These are phyloP conservation scores for Orchesella cincta DNA, from an alignment of 1,140 invertebrate genomes.

Conservation along the genomic window DNA sequence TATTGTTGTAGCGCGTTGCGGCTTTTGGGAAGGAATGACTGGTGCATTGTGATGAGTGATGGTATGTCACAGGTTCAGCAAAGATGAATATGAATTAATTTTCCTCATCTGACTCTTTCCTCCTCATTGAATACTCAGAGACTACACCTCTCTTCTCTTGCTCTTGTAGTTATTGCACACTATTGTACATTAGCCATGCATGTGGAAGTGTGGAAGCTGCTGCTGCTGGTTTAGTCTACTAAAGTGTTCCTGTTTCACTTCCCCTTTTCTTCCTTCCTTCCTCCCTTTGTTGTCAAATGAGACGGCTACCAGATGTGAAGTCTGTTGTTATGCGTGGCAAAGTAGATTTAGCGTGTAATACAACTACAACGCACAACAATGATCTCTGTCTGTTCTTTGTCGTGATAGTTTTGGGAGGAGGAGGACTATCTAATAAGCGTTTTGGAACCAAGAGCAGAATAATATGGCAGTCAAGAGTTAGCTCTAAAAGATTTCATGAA, in stretches of 20 bases:
- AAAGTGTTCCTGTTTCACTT: not conserved
- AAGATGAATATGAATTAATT: conserved; percentile 15
- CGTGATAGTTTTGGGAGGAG: too few species aligned
- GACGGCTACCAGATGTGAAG: not conserved
- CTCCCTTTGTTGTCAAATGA: conserved; percentile 20
- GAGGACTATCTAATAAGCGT: not conserved
- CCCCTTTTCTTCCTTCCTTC: conserved; percentile 8
- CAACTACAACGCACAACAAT: not conserved
- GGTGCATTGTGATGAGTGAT: conserved; percentile 2
- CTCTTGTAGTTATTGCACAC: not conserved
- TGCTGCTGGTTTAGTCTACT: not conserved
- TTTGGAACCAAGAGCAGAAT: not conserved
- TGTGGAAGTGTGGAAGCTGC: not conserved
- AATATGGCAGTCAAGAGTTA: not conserved
- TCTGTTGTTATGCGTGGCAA: not conserved
- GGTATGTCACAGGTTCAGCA: not conserved
- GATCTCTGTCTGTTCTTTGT: not conserved
- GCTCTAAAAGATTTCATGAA: conserved; percentile 5
- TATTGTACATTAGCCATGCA: not conserved
- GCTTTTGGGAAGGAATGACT: not conserved
- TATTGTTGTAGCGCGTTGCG: too few species aligned
- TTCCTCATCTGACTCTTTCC: conserved; percentile 10
- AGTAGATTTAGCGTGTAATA: conserved; percentile 11
- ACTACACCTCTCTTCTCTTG: not conserved
- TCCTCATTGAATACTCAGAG: not conserved